phyloP scores from a whole-genome alignment of 2,113 vertebrate species.

The Pelobates fuscus region DNA sequence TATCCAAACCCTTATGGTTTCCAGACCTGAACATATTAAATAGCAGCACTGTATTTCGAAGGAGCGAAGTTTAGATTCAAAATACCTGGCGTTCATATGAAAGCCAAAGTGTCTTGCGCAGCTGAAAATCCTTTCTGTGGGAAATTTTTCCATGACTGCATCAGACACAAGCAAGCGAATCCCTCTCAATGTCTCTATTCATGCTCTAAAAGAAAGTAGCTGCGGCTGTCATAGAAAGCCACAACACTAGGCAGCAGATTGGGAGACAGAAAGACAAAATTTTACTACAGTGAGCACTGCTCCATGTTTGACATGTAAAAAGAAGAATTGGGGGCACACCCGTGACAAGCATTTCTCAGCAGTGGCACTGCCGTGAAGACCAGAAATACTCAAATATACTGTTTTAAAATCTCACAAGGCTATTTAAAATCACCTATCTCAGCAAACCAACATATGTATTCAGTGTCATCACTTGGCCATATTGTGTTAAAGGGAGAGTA shows the following conservation, averaged over 20 bases:
- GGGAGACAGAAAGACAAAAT: neutral
- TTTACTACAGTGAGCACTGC: neutral
- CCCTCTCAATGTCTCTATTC: conserved; percentile 14
- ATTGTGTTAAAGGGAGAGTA: no score
- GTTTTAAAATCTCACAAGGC: no score
- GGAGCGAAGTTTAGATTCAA: neutral
- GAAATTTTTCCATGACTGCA: conserved; percentile 32
- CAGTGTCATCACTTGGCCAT: no score
- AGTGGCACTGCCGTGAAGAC: no score
- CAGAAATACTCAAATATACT: no score
- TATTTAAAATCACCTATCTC: no score
- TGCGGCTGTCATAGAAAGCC: neutral
- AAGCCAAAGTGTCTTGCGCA: neutral
- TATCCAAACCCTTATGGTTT: neutral
- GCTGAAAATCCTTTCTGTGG: conserved; percentile 2
- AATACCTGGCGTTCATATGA: neutral
- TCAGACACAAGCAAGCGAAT: neutral
- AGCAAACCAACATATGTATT: no score
- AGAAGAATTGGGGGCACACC: no score
- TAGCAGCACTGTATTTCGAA: neutral
- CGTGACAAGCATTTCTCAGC: no score
- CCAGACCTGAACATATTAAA: neutral
- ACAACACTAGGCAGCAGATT: neutral
- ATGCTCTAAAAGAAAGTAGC: neutral
- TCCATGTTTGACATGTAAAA: no score